Evolutionary conservation across 1,140 invertebrate genomes (phyloP), one percentile per base, ranked within the genome.

Genomic region (Drosophila bocqueti): DNA sequence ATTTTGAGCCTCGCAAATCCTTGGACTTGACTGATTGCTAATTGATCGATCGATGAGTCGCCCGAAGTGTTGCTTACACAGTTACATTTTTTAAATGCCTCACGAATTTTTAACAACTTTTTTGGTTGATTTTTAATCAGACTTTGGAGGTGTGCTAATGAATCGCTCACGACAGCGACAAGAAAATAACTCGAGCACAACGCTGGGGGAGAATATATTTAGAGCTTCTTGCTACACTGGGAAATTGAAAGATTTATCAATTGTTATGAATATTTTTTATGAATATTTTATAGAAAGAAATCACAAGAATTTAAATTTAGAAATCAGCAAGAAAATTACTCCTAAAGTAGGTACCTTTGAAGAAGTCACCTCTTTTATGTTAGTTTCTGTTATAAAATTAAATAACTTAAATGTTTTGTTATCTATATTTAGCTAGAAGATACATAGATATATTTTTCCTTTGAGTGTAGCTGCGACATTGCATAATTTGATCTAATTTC

Each of bases 401-500:
- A 34, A 18, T 26, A 16, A 26, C 4, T 15, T 4, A 26, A 15
- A 47, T 24, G 9, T 15, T 47, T 18, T 10, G 0, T 6, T 13
- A 21, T 26, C 24, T 29, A 5, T 49, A 9, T 26, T 26, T n/a
- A 26, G 2, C n/a, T 18, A 21, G 3, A 9, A 15, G 0, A 21
- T 24, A 36, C 0, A 10, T 16, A 2, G 16, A 16, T 10, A 21
- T 10, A 24, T n/a, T 54, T 54, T 55, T 55, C 15, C 18, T 26
- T 38, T 16, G 2, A 40, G 54, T 57, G 54, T 57, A 40, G 4
- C 36, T 18, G n/a, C 42, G 34, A 18, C 58, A 50, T 58, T 72
- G 75, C 83, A 86, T 82, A 82, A 86, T 76, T 86, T 74, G 65
- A 80, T 67, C 69, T 89, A 89, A 87, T 87, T 89, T 74, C 16